Evolutionary conservation across 2,888 invertebrate genomes (phyloP).

Genomic region (Dryadula phaetusa): DNA sequence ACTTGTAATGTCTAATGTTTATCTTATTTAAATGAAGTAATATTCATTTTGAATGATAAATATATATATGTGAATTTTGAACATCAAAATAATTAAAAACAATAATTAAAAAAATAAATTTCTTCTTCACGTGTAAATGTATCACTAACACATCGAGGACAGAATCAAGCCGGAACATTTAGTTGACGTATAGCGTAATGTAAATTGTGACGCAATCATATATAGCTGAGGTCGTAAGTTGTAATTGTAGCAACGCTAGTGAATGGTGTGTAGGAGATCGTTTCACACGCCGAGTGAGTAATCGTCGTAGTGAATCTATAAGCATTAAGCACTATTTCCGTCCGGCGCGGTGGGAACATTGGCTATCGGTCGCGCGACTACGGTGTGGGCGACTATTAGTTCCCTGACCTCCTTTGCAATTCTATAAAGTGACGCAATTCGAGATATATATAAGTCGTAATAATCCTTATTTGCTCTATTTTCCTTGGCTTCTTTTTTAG

Average conservation of each 20-base stretch:
- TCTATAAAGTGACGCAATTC: constrained; percentile 47
- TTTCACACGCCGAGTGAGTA: constrained; percentile 60
- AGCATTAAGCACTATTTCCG: constrained; percentile 60
- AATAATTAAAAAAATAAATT: too few species aligned
- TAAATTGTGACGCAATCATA: constrained; percentile 28
- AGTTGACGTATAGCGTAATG: background rate
- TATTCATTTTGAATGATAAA: too few species aligned
- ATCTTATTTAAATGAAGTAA: too few species aligned
- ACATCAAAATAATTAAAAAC: too few species aligned
- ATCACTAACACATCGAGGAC: background rate
- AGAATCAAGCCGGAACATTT: background rate
- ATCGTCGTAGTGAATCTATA: constrained; percentile 56
- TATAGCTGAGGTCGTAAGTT: constrained; percentile 32
- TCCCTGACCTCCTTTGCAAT: constrained; percentile 68
- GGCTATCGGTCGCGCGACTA: constrained; percentile 49
- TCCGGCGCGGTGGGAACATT: constrained; percentile 43
- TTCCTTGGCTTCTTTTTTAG: background rate
- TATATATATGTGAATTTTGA: too few species aligned
- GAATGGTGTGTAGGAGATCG: constrained; percentile 45
- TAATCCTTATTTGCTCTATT: background rate
- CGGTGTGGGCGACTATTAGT: constrained; percentile 62
- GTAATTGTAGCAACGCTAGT: constrained; percentile 48
- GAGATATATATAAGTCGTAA: constrained; percentile 8
- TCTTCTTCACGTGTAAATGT: background rate
- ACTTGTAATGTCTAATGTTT: too few species aligned